Percentiles rank a stretch among this genome's conserved stretches.
Evolutionary conservation across 2,797 vertebrate genomes (phyloP).

Genomic region (Neomorphus geoffroyi): DNA sequence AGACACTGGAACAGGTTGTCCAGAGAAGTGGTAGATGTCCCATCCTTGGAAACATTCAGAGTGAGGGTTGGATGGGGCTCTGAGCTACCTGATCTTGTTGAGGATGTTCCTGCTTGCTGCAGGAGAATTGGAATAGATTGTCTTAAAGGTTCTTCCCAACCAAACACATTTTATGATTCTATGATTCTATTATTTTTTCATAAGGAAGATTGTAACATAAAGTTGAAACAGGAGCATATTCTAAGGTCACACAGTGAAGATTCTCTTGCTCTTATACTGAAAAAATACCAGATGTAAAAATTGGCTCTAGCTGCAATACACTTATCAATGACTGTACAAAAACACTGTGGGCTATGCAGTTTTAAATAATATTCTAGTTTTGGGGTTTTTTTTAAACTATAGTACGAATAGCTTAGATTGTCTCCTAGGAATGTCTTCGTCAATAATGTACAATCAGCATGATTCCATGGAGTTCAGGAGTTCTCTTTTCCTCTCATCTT

Average conservation of each 20-base stretch:
- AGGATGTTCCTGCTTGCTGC: too few relatives aligned
- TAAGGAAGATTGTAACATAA: not conserved
- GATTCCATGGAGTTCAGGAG: not conserved
- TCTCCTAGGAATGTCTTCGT: not conserved
- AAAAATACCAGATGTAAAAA: not conserved
- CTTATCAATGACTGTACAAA: not conserved
- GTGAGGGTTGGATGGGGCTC: too few relatives aligned
- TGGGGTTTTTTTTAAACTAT: not conserved
- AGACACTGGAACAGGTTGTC: too few relatives aligned
- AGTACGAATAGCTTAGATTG: not conserved
- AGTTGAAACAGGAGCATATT: not conserved
- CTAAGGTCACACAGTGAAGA: not conserved
- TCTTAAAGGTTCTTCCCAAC: too few relatives aligned
- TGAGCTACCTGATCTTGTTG: too few relatives aligned
- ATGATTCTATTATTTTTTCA: not conserved
- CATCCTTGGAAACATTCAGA: too few relatives aligned
- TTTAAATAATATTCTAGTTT: not conserved
- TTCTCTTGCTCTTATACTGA: not conserved
- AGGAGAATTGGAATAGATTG: too few relatives aligned
- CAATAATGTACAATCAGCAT: not conserved
- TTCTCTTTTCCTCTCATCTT: not conserved
- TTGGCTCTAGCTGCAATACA: not conserved
- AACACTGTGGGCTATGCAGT: not conserved
- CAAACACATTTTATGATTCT: too few relatives aligned
- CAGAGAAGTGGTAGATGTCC: too few relatives aligned